Evolutionary conservation across 2,113 vertebrate species (phyloP).

Genomic region (Vulpes ferrilata): DNA sequence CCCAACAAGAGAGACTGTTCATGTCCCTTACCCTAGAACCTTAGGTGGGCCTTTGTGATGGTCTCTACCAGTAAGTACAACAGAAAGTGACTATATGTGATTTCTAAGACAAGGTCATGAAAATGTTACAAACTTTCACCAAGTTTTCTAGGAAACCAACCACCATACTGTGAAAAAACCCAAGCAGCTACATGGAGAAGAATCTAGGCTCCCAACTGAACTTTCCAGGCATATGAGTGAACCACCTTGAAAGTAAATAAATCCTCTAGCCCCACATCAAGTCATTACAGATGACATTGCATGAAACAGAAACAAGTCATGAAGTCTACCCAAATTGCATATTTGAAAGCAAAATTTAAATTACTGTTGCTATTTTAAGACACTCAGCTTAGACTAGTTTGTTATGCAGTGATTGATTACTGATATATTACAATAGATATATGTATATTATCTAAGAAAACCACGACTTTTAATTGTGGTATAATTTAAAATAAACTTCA

Average conservation of each 20-base stretch:
- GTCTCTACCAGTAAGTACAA: background rate
- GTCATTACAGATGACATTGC: background rate
- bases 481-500: slow-evolving; percentile 23
- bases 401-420: background rate
- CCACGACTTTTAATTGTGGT: background rate
- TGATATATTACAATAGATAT: background rate
- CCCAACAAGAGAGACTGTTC: background rate
- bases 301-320: background rate
- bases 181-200: background rate
- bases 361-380: background rate
- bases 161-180: background rate
- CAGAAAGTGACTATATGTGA: background rate
- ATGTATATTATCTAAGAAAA: background rate
- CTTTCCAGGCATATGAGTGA: background rate
- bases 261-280: background rate
- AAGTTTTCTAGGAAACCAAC: background rate
- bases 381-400: background rate
- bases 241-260: background rate
- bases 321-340: background rate
- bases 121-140: background rate
- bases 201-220: background rate
- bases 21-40: background rate
- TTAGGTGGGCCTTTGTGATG: background rate
- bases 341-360: background rate
- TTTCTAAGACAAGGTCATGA: background rate